Conservation (phyloP, 2,888 invertebrate genomes). For the Dasypogon diadema region DNA sequence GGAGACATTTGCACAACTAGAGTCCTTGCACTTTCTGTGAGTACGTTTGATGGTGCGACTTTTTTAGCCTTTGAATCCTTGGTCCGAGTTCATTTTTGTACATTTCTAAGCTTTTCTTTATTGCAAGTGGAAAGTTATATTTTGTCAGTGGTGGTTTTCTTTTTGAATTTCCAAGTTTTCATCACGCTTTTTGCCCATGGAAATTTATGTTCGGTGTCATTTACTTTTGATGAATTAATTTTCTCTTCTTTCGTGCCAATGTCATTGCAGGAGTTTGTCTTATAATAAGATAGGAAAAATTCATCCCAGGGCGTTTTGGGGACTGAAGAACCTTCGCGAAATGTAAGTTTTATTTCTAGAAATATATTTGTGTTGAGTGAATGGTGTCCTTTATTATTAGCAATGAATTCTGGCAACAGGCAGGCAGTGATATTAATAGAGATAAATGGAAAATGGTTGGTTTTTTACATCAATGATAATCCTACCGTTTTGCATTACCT, state of each 20-base stretch:
- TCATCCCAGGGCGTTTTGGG: conserved; percentile 68
- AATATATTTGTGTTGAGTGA: no score
- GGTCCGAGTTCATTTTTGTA: not conserved
- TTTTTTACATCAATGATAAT: no score
- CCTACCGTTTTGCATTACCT: no score
- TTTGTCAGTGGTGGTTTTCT: not conserved
- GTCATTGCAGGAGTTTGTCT: conserved; percentile 63
- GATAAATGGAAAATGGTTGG: no score
- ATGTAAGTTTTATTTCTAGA: conserved; percentile 70
- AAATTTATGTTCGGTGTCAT: not conserved
- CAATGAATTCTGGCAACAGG: no score
- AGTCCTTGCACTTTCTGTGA: conserved; percentile 70
- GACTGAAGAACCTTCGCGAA: conserved; percentile 68
- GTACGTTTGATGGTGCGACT: conserved; percentile 59
- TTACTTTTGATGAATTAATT: not conserved
- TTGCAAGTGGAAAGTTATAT: not conserved
- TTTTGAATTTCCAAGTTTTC: not conserved
- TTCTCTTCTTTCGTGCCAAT: no score
- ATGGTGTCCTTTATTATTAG: no score
- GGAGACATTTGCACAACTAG: conserved; percentile 68
- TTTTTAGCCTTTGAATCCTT: no score
- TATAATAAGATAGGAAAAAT: conserved; percentile 69
- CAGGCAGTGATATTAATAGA: no score
- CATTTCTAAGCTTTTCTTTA: not conserved
- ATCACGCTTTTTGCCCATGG: not conserved